Evolutionary conservation across 2,888 invertebrate species (phyloP).

Genomic region (Ectemnius lituratus): DNA sequence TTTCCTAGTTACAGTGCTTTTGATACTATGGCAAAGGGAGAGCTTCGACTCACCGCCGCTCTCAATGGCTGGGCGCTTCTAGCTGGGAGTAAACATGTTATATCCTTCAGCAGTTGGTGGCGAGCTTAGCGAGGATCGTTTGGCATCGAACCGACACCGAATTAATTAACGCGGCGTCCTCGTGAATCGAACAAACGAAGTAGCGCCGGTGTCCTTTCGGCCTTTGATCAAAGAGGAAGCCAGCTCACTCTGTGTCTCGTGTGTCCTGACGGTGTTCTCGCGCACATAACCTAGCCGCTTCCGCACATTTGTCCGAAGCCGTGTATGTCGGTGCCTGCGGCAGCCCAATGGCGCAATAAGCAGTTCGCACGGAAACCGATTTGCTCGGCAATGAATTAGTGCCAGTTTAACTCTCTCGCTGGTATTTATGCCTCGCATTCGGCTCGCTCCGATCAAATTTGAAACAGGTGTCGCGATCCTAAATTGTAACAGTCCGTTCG

Average conservation of each 20-base stretch:
- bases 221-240: constrained; percentile 49
- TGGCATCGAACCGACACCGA: constrained; percentile 41
- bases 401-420: constrained; percentile 27
- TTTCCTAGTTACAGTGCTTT: too few relatives aligned
- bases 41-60: too few relatives aligned
- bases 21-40: too few relatives aligned
- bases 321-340: background rate
- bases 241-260: too few relatives aligned
- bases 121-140: constrained; percentile 24
- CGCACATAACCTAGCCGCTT: constrained; percentile 1
- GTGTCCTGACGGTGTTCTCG: too few relatives aligned
- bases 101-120: constrained; percentile 16
- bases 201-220: constrained; percentile 47
- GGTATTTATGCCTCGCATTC: constrained; percentile 26
- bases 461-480: too few relatives aligned
- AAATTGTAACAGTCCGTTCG: too few relatives aligned
- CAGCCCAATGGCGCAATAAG: constrained; percentile 26
- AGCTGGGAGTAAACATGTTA: too few relatives aligned
- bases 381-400: constrained; percentile 43
- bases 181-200: constrained; percentile 60
- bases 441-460: too few relatives aligned
- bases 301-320: constrained; percentile 40
- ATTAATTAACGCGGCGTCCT: constrained; percentile 46
- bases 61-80: too few relatives aligned
- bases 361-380: constrained; percentile 30